Percentiles rank a stretch among this genome's conserved stretches.
Conservation (phyloP, 2,113 vertebrate genomes). For the Takifugu bimaculatus region DNA sequence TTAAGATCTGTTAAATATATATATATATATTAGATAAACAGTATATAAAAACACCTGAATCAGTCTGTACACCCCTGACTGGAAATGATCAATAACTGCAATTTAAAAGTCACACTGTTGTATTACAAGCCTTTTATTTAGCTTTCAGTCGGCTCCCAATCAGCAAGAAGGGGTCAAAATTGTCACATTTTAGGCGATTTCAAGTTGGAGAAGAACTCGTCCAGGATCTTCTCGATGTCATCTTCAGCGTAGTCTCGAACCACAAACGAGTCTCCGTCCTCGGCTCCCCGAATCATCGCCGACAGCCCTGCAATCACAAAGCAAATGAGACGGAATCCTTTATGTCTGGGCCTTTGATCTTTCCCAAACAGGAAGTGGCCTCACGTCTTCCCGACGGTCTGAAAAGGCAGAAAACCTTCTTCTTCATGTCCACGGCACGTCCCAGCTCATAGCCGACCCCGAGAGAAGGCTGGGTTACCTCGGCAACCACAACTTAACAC, state of each 20-base stretch:
- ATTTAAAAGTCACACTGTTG: no score
- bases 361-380: slow-evolving; percentile 11
- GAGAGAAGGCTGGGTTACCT: slow-evolving; percentile 62
- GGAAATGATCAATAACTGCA: no score
- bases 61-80: no score
- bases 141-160: no score
- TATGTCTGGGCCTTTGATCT: no score
- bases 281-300: slow-evolving; percentile 60
- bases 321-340: not conserved
- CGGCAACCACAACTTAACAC: slow-evolving; percentile 47
- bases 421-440: slow-evolving; percentile 43
- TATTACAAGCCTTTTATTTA: no score
- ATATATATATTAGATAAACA: no score
- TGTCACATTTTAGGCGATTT: not conserved
- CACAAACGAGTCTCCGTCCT: slow-evolving; percentile 5
- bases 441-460: slow-evolving; percentile 64
- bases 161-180: no score
- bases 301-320: slow-evolving; percentile 49
- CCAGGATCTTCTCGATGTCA: slow-evolving; percentile 42
- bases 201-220: slow-evolving; percentile 28
- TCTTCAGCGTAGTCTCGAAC: slow-evolving; percentile 53
- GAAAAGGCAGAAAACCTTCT: slow-evolving; percentile 56
- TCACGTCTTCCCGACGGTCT: slow-evolving; percentile 51
- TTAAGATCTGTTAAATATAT: no score
- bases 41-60: no score